These are phyloP conservation scores for Eupithecia dodoneata DNA, from an alignment of 2,888 invertebrate genomes.

Conservation along the genomic window DNA sequence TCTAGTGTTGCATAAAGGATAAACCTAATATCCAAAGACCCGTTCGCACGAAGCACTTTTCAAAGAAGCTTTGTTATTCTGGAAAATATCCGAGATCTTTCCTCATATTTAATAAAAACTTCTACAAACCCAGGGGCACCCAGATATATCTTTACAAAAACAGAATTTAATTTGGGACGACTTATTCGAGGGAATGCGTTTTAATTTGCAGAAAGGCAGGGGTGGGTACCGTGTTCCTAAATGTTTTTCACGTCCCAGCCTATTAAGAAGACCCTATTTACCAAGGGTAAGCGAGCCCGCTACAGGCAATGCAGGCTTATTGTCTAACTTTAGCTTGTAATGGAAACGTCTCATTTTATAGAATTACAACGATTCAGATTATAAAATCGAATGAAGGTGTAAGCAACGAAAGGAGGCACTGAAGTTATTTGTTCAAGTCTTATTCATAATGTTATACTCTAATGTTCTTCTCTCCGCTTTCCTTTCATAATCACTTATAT, in stretches of 20 bases:
- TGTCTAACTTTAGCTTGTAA: constrained; percentile 31
- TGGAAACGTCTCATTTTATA: constrained; percentile 29
- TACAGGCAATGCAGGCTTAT: constrained; percentile 26
- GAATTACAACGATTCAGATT: constrained; percentile 28
- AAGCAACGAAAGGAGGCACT: background rate
- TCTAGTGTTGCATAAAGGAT: background rate
- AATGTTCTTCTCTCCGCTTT: background rate
- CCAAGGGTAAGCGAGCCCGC: constrained; percentile 51
- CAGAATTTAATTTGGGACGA: constrained; percentile 38
- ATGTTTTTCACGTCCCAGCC: constrained; percentile 67
- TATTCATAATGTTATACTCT: background rate
- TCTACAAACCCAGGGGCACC: constrained; percentile 20
- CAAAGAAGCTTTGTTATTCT: constrained; percentile 1
- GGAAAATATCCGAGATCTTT: constrained; percentile 13
- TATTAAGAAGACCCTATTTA: constrained; percentile 78
- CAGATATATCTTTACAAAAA: constrained; percentile 35
- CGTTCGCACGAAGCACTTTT: constrained; percentile 5
- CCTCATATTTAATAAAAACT: constrained; percentile 28
- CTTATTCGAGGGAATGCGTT: constrained; percentile 45
- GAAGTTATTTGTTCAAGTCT: background rate
- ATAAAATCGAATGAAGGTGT: background rate
- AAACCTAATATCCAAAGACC: background rate
- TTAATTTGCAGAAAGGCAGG: constrained; percentile 78
- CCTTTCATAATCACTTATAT: background rate
- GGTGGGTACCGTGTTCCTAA: constrained; percentile 63